Evolutionary conservation across 2,888 invertebrate genomes (phyloP), one percentile per base, ranked within the genome.

Genomic region (Meandrusa payeni): DNA sequence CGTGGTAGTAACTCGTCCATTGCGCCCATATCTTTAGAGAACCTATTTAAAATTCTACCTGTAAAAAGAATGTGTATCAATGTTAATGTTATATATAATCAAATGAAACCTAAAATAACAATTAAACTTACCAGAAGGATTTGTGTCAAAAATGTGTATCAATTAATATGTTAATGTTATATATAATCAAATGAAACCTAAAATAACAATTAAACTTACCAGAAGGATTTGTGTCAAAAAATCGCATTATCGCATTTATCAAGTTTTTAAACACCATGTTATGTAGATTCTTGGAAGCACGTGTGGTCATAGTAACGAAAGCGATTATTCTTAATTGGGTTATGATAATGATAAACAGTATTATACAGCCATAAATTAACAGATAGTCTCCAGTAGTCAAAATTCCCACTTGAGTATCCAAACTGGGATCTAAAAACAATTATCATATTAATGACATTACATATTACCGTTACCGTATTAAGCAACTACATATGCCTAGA

Each of bases 1-100:
- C 92, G 90, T 0, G 94, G 94, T 5, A 95, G 69, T 17, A 92
- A 69, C 58, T 95, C 95, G 57, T 95, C 95, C 64, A 95, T 91
- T 0, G 92, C 90, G 0, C 95, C 95, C 62, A 95, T 91, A 62
- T 96, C 96, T 66, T 95, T 96, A 0, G 95, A 93, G 62, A 96
- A 95, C 50, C 96, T 83, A 65, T 94, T 94, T 2, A 94, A 72
- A 23, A 94, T 90, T 27, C 91, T 79, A 45, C 91, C 91, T 82
- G 56, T 27, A 54, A 58, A 40, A 37, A 39, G 32, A 31, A 23
- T 20, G 26, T 27, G 44, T 15, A 26, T 11, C 2, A n/a, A n/a
- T n/a, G n/a, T 2, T 17, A 10, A 10, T 34, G 1, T 24, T 12
- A 15, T 13, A 10, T 5, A 36, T 10, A 31, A 31, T 15, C 27